Evolutionary conservation across 2,888 invertebrate genomes (phyloP).

Genomic region (Quadroppia sp.): DNA sequence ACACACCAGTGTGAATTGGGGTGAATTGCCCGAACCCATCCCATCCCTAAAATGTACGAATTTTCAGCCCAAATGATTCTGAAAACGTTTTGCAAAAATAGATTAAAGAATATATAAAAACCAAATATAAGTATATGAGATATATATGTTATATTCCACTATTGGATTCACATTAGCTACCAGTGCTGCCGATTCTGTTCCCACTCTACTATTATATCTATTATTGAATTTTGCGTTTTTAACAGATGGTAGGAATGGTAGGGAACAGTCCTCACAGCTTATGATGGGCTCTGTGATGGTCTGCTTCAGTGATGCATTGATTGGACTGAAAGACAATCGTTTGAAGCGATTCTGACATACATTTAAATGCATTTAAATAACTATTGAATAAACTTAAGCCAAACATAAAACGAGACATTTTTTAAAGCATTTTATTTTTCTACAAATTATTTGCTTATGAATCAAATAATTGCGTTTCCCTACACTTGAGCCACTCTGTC

Average conservation of each 20-base stretch:
- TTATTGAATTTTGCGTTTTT: conserved; percentile 36
- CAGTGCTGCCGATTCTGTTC: conserved; percentile 11
- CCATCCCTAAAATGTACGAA: conserved; percentile 35
- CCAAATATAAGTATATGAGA: background rate
- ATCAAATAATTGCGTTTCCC: background rate
- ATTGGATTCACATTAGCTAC: background rate
- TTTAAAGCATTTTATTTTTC: background rate
- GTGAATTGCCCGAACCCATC: conserved; percentile 25
- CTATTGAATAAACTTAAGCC: background rate
- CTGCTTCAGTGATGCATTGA: conserved; percentile 17
- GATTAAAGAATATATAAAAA: background rate
- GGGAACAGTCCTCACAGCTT: conserved; percentile 16
- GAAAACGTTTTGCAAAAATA: conserved; percentile 1
- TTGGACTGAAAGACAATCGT: conserved; percentile 30
- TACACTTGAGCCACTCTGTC: too few relatives aligned
- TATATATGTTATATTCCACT: background rate
- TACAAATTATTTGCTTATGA: background rate
- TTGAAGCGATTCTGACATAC: background rate
- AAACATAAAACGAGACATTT: background rate
- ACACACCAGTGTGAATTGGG: too few relatives aligned
- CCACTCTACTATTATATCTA: conserved; percentile 33
- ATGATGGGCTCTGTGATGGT: conserved; percentile 33
- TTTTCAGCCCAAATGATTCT: conserved; percentile 36
- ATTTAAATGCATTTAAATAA: background rate
- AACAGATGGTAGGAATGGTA: conserved; percentile 29